A percentile compares a stretch with the other conserved stretches of the same genome.
phyloP scores from a whole-genome alignment of 53 echinoderm and acorn worm species.

The Arbacia lixula region DNA sequence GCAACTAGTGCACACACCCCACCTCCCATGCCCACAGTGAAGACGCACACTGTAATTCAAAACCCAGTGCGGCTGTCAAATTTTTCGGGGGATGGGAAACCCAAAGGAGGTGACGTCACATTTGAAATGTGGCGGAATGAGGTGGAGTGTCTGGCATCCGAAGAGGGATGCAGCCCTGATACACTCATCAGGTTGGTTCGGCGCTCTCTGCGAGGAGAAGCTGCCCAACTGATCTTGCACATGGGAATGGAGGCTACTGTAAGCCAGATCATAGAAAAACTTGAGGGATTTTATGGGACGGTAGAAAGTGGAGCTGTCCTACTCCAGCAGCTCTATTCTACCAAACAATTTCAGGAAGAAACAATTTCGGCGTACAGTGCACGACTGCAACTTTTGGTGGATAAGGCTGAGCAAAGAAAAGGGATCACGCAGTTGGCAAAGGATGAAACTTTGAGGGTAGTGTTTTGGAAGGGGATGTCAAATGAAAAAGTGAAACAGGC shows the following conservation, averaged over 20 bases:
- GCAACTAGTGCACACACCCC: not conserved
- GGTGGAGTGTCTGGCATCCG: constrained; percentile 10
- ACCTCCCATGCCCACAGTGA: not conserved
- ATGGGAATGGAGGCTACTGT: constrained; percentile 31
- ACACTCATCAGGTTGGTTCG: constrained; percentile 13
- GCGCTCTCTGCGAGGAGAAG: constrained; percentile 47
- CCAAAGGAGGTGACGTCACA: constrained; percentile 38
- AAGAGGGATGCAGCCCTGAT: not conserved
- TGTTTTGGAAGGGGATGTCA: constrained; percentile 55
- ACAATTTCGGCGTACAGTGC: constrained; percentile 25
- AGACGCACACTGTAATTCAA: constrained; percentile 14
- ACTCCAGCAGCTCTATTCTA: constrained; percentile 55
- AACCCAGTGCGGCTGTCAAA: constrained; percentile 14
- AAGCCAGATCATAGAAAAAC: constrained; percentile 5
- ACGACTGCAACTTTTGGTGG: constrained; percentile 19
- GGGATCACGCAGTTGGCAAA: constrained; percentile 25
- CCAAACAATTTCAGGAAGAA: constrained; percentile 8
- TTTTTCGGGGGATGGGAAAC: constrained; percentile 44
- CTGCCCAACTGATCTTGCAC: constrained; percentile 23
- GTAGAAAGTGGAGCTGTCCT: constrained; percentile 50
- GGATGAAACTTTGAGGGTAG: constrained; percentile 45
- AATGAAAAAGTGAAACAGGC: constrained; percentile 39
- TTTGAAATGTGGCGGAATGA: constrained; percentile 54
- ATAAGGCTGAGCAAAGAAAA: constrained; percentile 22
- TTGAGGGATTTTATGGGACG: constrained; percentile 58